These are phyloP conservation scores for Hypena proboscidalis DNA, from an alignment of 2,888 invertebrate species.

Conservation along the genomic window DNA sequence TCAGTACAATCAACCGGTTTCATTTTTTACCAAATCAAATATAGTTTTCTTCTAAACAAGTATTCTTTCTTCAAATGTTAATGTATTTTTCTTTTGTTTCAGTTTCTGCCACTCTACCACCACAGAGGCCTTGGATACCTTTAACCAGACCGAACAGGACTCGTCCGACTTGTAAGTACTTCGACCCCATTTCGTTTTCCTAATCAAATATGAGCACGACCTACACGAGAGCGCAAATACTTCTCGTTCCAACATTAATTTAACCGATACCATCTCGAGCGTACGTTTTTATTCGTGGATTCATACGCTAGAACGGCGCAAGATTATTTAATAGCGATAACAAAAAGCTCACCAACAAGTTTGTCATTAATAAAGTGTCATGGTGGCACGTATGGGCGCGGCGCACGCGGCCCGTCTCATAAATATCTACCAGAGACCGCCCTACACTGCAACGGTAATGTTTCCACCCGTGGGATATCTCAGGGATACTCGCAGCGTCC, in stretches of 20 bases:
- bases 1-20: too few relatives aligned
- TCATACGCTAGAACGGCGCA: conserved; percentile 44
- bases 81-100: conserved; percentile 81
- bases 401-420: conserved; percentile 65
- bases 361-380: conserved; percentile 74
- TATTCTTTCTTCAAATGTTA: conserved; percentile 14
- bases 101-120: conserved; percentile 96
- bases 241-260: conserved; percentile 46
- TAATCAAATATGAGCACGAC: conserved; percentile 31
- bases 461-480: conserved; percentile 54
- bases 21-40: not conserved
- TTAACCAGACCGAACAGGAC: conserved; percentile 94
- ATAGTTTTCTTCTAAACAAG: not conserved
- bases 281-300: conserved; percentile 46
- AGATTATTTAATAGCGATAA: conserved; percentile 58
- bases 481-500: conserved; percentile 46
- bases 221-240: conserved; percentile 31
- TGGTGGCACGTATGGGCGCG: conserved; percentile 69
- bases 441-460: conserved; percentile 63
- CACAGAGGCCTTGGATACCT: conserved; percentile 98
- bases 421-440: conserved; percentile 68
- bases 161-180: conserved; percentile 94
- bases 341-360: conserved; percentile 61
- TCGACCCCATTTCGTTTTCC: conserved; percentile 19
- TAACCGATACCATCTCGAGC: conserved; percentile 47